phyloP scores from a whole-genome alignment of 1,140 invertebrate species.

The Sinonovacula constricta region DNA sequence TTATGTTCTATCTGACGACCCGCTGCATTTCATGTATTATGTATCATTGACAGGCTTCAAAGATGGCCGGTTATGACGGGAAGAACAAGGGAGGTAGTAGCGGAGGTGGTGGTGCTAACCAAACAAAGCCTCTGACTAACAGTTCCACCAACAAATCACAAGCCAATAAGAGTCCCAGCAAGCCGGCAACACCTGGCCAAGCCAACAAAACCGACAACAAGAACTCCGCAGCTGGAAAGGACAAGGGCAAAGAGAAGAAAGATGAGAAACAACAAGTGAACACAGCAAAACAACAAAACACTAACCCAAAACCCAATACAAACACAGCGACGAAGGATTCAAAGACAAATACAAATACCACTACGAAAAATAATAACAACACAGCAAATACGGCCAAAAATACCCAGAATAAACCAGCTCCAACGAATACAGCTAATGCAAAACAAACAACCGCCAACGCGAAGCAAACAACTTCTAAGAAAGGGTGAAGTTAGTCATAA shows the following conservation, averaged over 20 bases:
- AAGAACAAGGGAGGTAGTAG: slow-evolving; percentile 11
- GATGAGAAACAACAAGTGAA: slow-evolving; percentile 16
- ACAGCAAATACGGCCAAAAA: not conserved
- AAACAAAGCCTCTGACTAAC: not conserved
- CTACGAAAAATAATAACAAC: not conserved
- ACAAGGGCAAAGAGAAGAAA: slow-evolving; percentile 14
- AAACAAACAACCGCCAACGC: not conserved
- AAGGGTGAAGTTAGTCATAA: too few relatives aligned
- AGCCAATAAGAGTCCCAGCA: not conserved
- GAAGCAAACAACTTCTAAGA: not conserved
- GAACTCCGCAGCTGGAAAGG: not conserved
- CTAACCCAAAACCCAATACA: too few relatives aligned
- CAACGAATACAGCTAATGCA: not conserved
- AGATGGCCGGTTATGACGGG: slow-evolving; percentile 27
- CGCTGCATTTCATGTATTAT: too few relatives aligned
- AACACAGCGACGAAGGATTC: not conserved
- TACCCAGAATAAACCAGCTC: not conserved
- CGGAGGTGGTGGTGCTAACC: not conserved
- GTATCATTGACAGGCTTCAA: slow-evolving; percentile 18
- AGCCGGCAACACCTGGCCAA: not conserved
- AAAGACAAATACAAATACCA: not conserved
- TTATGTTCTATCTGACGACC: too few relatives aligned
- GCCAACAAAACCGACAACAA: slow-evolving; percentile 2
- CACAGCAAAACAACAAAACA: slow-evolving; percentile 31
- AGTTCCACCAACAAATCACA: not conserved